Base-by-base conservation (phyloP, 1,140 invertebrate genomes). In the Trachelipus rathkii region DNA sequence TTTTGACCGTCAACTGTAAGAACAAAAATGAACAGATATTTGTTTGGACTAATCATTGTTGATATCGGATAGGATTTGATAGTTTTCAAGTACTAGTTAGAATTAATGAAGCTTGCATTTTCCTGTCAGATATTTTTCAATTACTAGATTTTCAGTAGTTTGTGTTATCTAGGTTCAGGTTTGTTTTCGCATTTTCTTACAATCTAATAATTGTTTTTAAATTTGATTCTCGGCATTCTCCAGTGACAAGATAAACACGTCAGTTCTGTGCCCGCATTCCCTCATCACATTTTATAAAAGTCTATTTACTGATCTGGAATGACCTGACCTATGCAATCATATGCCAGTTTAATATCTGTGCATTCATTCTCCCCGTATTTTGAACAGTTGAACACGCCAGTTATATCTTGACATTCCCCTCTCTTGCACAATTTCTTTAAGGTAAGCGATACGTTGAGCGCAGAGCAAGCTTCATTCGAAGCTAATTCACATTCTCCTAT, bases 221-320 rank as follows among this genome's bases (percentile, higher is more conserved):
- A 91, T 44, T 90, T 86, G 68, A 95, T 80, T 90, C 89, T 78
- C 91, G 89, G 85, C 93, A 95, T 9, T 90, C 92, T 0, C 94
- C 94, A 77, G 91, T 88, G 90, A 83, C 93, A 70, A 89, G 91
- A 82, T 92, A 94, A 70, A 95, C 83, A 0, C 94, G 76, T 93
- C 89, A 69, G 95, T 90, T 74, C 92, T 90, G 93, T 92, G n/a
- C 84, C 93, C 95, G 9, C 91, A 94, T 78, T 94, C 94, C 94
- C 10, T 93, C 93, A 19, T 44, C 53, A 68, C 82, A 83, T 43
- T n/a, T 15, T 33, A 78, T 74, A 7, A 53, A 13, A 5, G 70
- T 71, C 21, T 70, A 11, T 45, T 69, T 21, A 67, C 73, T 43
- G 68, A 45, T 33, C 45, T 70, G n/a, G 13, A 10, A 9, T 6